Evolutionary conservation across 2,113 vertebrate genomes (phyloP), one percentile per base, ranked within the genome.

Genomic region (Apus apus): DNA sequence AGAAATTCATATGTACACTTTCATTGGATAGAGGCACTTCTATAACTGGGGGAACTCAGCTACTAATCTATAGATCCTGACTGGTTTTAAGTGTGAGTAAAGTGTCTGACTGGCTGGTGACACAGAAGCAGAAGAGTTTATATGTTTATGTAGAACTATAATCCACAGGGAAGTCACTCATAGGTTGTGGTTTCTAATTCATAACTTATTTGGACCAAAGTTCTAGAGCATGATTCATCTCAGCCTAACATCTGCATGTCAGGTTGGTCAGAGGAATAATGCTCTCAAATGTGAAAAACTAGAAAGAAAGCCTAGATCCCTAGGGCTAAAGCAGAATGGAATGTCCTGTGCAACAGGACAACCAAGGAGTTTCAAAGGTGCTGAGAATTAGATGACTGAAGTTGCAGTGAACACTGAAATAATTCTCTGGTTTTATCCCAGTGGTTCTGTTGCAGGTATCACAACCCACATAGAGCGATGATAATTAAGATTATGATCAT

Each of bases 11-110:
- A 32, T 11, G 3, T 6, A 25, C 2, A 3, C 1, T 60, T 53
- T 10, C 3, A 2, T 1, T 82, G 13, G 2, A 40, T 8, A n/a
- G 22, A 79, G 6, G 4, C 3, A 1, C 7, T 43, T 5, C 19
- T 5, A 11, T 3, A 51, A 38, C 11, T 21, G 25, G 18, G 3
- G 6, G 20, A 30, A 68, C n/a, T 72, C 16, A 51, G 8, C 7
- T 72, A 18, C 7, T 16, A 15, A 5, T 9, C 17, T 76, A 8
- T 30, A 61, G 25, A 71, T 38, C 5, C 11, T 67, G 23, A 20
- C 11, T 23, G 6, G 8, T 18, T 76, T 18, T 57, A 32, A 17
- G 6, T 20, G 2, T 2, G 17, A 53, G 11, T 0, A 20, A 72
- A 16, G 1, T 30, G 9, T 54, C 7, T 8, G 15, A 23, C 6